These are phyloP conservation scores for Odocoileus virginianus DNA, from an alignment of 2,113 vertebrate species.

Conservation along the genomic window DNA sequence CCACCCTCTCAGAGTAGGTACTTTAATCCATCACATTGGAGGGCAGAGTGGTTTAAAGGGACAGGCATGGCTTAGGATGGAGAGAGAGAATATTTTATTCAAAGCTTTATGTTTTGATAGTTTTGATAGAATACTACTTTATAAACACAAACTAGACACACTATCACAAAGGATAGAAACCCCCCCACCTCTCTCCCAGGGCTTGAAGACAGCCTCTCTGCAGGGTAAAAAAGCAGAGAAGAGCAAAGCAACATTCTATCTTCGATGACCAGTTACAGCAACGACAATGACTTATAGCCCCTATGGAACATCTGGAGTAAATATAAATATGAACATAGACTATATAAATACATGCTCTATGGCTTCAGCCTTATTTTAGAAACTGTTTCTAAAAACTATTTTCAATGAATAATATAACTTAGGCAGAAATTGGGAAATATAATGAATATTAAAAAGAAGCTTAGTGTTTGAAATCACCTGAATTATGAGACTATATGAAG, in stretches of 20 bases:
- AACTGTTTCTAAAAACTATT: neutral
- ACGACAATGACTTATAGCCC: neutral
- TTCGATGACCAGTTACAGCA: neutral
- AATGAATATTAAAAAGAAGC: neutral
- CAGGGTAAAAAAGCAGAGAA: neutral
- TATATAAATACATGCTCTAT: neutral
- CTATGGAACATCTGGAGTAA: neutral
- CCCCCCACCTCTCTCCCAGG: rapidly evolving
- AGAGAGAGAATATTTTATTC: neutral
- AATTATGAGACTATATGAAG: neutral
- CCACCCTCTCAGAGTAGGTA: conserved; percentile 23
- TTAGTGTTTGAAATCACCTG: neutral
- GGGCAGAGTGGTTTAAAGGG: conserved; percentile 47
- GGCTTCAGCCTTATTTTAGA: neutral
- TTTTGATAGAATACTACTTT: neutral
- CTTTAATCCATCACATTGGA: conserved; percentile 66
- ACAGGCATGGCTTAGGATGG: neutral
- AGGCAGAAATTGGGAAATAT: neutral
- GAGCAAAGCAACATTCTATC: neutral
- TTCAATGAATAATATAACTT: neutral
- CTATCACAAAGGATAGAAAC: neutral
- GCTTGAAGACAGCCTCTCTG: neutral
- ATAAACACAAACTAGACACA: neutral
- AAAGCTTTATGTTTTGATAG: neutral
- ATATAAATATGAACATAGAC: neutral